These are phyloP conservation scores for Parnassius smintheus DNA, from an alignment of 2,888 invertebrate genomes.

Conservation along the genomic window DNA sequence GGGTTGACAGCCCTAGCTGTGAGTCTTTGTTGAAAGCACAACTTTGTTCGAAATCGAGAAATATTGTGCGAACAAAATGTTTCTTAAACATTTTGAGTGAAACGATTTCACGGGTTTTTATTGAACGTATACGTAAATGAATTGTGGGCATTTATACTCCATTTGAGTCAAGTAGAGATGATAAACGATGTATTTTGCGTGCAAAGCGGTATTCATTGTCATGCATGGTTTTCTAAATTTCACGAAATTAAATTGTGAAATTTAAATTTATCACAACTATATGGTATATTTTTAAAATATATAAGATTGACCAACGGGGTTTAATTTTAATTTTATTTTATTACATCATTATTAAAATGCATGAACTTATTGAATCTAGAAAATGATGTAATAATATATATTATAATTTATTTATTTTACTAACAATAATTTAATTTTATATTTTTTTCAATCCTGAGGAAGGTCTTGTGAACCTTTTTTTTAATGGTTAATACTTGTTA, in stretches of 20 bases:
- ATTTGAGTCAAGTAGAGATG: constrained; percentile 23
- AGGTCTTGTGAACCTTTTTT: no score
- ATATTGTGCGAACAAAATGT: constrained; percentile 63
- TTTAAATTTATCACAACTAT: neutral
- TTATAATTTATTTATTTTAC: no score
- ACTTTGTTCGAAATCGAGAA: constrained; percentile 34
- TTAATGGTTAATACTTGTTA: no score
- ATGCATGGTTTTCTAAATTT: constrained; percentile 2
- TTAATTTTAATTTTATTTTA: no score
- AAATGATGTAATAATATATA: no score
- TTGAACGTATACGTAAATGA: constrained; percentile 45
- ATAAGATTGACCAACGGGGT: no score
- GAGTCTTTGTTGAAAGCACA: constrained; percentile 27
- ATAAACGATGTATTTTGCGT: constrained; percentile 23
- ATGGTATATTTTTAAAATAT: no score
- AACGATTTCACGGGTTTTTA: constrained; percentile 63
- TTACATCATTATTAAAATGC: no score
- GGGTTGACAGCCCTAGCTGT: constrained; percentile 27
- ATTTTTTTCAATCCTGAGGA: no score
- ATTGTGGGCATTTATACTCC: constrained; percentile 71
- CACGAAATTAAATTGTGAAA: constrained; percentile 16
- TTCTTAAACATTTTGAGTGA: constrained; percentile 43
- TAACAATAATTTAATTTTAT: no score
- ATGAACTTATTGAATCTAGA: no score
- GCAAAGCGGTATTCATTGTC: constrained; percentile 3